These are phyloP conservation scores for Drosophila tani DNA, from an alignment of 1,140 invertebrate species.

Conservation along the genomic window DNA sequence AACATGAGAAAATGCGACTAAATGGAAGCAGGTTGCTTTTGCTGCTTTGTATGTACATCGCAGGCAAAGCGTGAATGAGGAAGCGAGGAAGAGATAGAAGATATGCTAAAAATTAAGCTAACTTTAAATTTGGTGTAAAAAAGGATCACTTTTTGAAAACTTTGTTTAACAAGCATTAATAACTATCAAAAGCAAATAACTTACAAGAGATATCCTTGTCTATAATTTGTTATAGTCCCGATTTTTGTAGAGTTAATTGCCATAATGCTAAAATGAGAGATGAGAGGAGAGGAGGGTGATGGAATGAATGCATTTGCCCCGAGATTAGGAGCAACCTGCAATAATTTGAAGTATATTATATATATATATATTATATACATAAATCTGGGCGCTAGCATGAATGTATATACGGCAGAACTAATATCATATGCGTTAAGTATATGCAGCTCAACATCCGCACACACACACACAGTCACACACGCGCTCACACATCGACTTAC, in stretches of 20 bases:
- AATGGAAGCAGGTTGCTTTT: too few species aligned
- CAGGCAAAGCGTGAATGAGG: too few species aligned
- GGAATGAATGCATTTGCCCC: slow-evolving; percentile 9
- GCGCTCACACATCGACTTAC: slow-evolving; percentile 14
- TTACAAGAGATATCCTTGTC: too few species aligned
- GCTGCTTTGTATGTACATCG: too few species aligned
- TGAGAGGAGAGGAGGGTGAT: not conserved
- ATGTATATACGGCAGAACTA: slow-evolving; percentile 29
- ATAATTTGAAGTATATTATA: slow-evolving; percentile 19
- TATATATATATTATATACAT: slow-evolving; percentile 1
- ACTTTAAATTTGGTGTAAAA: not conserved
- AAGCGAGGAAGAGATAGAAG: too few species aligned
- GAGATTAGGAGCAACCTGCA: slow-evolving; percentile 33
- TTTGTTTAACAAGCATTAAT: not conserved
- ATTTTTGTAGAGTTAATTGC: slow-evolving; percentile 13
- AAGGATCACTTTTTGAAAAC: not conserved
- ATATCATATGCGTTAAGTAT: slow-evolving; percentile 63
- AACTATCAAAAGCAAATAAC: not conserved
- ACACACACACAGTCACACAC: not conserved
- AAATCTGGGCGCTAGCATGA: slow-evolving; percentile 5
- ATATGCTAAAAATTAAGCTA: too few species aligned
- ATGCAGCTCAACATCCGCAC: slow-evolving; percentile 26
- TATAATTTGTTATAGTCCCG: not conserved
- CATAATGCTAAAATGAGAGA: not conserved
- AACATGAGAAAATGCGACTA: too few species aligned